Conservation (phyloP, 92 coral and sea anemone genomes). For the Heliopora coerulea region DNA sequence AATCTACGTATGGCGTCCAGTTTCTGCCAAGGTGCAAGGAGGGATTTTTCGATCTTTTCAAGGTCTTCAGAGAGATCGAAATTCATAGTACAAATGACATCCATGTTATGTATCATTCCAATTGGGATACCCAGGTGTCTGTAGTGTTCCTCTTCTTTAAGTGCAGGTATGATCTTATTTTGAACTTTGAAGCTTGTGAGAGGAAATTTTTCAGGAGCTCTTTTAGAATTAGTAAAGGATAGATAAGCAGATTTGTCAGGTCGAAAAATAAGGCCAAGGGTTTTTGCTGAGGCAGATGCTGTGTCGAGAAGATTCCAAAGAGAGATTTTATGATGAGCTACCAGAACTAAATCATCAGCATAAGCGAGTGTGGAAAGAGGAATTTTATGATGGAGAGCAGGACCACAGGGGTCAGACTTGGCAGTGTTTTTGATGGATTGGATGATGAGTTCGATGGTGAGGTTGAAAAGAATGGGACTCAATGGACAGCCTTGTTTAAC, state of each 20-base stretch:
- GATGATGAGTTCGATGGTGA: not conserved
- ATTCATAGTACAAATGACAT: conserved; percentile 2
- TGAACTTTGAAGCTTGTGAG: conserved; percentile 26
- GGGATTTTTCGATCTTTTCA: conserved; percentile 19
- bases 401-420: too few species aligned
- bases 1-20: conserved; percentile 43
- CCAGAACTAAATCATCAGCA: too few species aligned
- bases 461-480: not conserved
- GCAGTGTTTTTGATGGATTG: too few species aligned
- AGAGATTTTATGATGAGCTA: too few species aligned
- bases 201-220: not conserved
- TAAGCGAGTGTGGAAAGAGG: too few species aligned
- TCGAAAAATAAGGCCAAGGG: too few species aligned
- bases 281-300: too few species aligned
- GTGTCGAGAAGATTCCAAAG: too few species aligned
- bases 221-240: conserved; percentile 16
- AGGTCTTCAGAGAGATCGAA: conserved; percentile 16
- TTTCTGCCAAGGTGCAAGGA: conserved; percentile 45
- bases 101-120: conserved; percentile 24
- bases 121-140: conserved; percentile 39
- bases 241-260: too few species aligned
- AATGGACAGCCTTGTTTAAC: too few species aligned
- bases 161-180: conserved; percentile 28
- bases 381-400: too few species aligned
- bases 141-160: conserved; percentile 29